Base-by-base conservation (phyloP, 2,888 invertebrate species). In the Tetanocera ferruginea region DNA sequence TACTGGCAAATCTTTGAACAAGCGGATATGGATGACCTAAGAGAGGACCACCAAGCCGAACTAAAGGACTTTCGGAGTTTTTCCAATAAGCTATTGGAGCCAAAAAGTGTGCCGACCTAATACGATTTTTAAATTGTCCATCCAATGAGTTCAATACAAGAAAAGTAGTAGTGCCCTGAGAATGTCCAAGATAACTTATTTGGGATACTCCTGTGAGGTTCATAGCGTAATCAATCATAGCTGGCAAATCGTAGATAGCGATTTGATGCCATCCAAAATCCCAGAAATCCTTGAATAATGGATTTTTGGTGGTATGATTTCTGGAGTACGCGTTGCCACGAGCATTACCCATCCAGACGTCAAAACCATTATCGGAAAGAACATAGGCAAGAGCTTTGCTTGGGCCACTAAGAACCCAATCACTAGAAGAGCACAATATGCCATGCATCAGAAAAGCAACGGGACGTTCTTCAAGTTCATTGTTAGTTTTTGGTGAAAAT, bases 151-250 rank as follows among this genome's bases (percentile, higher is more conserved):
- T 82, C 86, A 87, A 84, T 0, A 94, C 94, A 85, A 94, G 94
- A 82, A 94, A 92, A 84, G 93, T 92, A 0, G 96, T 94, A 0
- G 95, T 95, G 0, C 97, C 98, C 94, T 98, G 97, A 0, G 97
- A 97, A 89, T 98, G 97, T 0, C 98, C 98, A 55, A 97, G 91
- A 87, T 97, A 98, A 19, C 85, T 84, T 19, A 87, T 72, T 74
- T 87, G 78, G 4, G 75, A 19, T 64, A 84, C 79, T 3, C 84
- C 85, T 0, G 87, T 87, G 2, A 51, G 6, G 2, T 79, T 23
- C 25, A 88, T 88, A 1, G 93, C 91, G 83, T 95, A 94, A 87
- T 97, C 94, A 78, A 98, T 93, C 83, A 92, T 94, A 0, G 97
- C 95, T 14, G 98, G 97, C 76, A 98, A 87, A 89, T 99, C 98